Conservation (phyloP, 2,888 invertebrate species). For the Apantesis nais region DNA sequence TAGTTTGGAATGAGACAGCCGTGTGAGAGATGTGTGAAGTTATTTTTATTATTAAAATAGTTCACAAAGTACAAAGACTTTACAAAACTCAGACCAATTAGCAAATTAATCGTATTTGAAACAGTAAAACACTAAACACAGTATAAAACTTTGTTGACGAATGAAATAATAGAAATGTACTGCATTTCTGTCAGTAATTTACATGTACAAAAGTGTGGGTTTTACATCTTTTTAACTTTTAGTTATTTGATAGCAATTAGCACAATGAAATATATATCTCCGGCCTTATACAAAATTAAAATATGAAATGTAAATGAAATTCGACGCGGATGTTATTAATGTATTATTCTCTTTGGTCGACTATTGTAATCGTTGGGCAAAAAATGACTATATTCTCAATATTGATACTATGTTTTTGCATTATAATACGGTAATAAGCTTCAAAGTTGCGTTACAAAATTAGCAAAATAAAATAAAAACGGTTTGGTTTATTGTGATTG, state of each 20-base stretch:
- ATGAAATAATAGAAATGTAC: background rate
- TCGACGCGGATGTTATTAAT: background rate
- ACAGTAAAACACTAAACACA: no score
- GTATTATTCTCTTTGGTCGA: background rate
- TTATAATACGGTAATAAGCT: no score
- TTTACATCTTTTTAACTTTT: background rate
- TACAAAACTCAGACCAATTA: no score
- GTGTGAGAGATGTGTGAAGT: no score
- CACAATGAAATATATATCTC: background rate
- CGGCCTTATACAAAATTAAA: background rate
- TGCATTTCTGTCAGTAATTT: background rate
- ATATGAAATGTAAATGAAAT: background rate
- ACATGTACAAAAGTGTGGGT: background rate
- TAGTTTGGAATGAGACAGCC: no score
- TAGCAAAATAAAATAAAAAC: no score
- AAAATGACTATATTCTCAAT: background rate
- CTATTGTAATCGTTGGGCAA: background rate
- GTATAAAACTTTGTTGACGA: no score
- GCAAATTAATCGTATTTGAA: no score
- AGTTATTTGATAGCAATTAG: background rate
- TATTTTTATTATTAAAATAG: no score
- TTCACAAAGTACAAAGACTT: no score
- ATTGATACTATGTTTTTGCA: background rate
- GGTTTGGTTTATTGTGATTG: no score
- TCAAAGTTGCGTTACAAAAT: no score